Evolutionary conservation across 1,140 invertebrate genomes (phyloP), one percentile per base, ranked within the genome.

Genomic region (Papilio polyxenes): DNA sequence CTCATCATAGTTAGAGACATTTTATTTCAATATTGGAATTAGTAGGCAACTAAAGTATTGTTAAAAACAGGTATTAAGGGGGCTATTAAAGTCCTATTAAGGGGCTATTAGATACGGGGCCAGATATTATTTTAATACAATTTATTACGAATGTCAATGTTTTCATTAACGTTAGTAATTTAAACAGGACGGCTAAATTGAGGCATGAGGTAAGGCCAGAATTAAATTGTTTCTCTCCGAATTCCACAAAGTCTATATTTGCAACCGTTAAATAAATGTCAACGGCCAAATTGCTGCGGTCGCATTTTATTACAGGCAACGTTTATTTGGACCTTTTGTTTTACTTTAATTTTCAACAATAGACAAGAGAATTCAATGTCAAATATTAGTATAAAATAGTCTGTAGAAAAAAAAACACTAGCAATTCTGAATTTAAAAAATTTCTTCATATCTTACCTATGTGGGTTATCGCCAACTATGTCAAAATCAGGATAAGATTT

Each of bases 221-320:
- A 65, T 65, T 4, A 65, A 65, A 23, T 65, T 65, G 59, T 65
- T 23, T 65, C 20, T 23, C 59, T 65, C 9, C 2, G 15, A 56
- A 56, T 17, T 65, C 59, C n/a, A 65, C n/a, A 23, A 23, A 23
- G 59, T 23, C n/a, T 65, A 65, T 65, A 65, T 65, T 65, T 65
- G 59, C 59, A 23, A 65, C 20, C 59, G 59, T 65, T 65, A 65
- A 65, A 65, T 65, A 65, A 20, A 65, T 65, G 59, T 65, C 59
- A 65, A 65, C 59, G 10, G 20, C 59, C 20, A 59, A 59, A 23
- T 65, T 23, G 59, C 59, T 20, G n/a, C 59, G 59, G 59, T 65
- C 9, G 10, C 59, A 56, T 65, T 65, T 65, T 65, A 65, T 20
- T 65, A 23, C 59, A 20, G 20, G 9, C 59, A 23, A 23, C 20